phyloP scores from a whole-genome alignment of 2,888 invertebrate species.

The Macrophya annulata region DNA sequence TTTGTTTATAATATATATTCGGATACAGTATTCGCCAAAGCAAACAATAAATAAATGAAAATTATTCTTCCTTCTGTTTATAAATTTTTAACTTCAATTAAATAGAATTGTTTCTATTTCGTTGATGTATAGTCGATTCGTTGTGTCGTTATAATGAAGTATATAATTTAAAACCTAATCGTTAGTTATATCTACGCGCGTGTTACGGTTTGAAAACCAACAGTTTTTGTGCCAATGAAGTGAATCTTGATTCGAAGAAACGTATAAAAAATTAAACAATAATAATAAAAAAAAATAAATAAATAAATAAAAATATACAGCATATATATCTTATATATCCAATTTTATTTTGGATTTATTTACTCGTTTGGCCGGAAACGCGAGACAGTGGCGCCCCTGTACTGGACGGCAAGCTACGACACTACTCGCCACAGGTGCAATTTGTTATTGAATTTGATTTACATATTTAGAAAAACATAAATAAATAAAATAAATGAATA shows the following conservation, averaged over 20 bases:
- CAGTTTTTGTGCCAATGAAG: slow-evolving; percentile 29
- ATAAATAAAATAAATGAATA: not conserved
- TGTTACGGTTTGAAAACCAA: not conserved
- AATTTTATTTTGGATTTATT: slow-evolving; percentile 36
- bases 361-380: slow-evolving; percentile 61
- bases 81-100: not conserved
- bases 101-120: not conserved
- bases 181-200: not conserved
- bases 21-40: not conserved
- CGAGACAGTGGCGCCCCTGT: slow-evolving; percentile 77
- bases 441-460: slow-evolving; percentile 55
- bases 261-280: not conserved
- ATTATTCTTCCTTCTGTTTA: not conserved
- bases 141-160: slow-evolving; percentile 1
- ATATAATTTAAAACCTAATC: not conserved
- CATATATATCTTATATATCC: not conserved
- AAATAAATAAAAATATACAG: not conserved
- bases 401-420: slow-evolving; percentile 77
- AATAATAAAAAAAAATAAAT: not conserved
- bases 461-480: not conserved
- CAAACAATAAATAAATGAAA: slow-evolving; percentile 10
- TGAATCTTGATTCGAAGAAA: slow-evolving; percentile 9
- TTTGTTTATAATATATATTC: not conserved
- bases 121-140: not conserved
- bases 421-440: slow-evolving; percentile 76